These are phyloP conservation scores for Leptodactylus fuscus DNA, from an alignment of 2,113 vertebrate species.

Conservation along the genomic window DNA sequence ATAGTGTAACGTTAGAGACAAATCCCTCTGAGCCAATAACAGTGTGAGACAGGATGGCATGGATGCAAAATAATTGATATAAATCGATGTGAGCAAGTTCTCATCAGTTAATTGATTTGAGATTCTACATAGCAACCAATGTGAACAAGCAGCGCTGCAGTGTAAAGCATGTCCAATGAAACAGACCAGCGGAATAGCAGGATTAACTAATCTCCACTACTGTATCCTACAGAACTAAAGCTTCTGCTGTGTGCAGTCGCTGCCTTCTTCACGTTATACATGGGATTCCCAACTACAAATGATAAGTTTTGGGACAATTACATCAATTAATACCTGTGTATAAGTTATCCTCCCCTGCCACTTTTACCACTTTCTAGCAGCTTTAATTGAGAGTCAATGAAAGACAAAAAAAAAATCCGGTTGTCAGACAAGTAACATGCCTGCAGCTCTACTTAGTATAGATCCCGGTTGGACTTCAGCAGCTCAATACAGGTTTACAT, in stretches of 20 bases:
- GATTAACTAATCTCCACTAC: no score
- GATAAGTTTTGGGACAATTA: not conserved
- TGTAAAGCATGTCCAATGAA: not conserved
- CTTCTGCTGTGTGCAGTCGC: not conserved
- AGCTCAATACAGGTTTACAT: conserved; percentile 11
- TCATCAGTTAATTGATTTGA: no score
- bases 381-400: conserved; percentile 45
- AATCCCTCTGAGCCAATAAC: no score
- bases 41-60: no score
- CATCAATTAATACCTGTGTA: not conserved
- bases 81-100: no score
- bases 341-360: not conserved
- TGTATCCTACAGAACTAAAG: not conserved
- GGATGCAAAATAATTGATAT: no score
- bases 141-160: not conserved
- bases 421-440: not conserved
- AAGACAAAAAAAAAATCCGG: not conserved
- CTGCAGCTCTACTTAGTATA: not conserved
- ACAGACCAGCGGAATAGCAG: no score
- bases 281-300: not conserved
- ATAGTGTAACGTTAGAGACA: no score
- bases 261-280: no score
- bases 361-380: not conserved
- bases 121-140: not conserved
- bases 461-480: not conserved